Conservation (phyloP, 2,113 vertebrate genomes). For the Willisornis vidua region DNA sequence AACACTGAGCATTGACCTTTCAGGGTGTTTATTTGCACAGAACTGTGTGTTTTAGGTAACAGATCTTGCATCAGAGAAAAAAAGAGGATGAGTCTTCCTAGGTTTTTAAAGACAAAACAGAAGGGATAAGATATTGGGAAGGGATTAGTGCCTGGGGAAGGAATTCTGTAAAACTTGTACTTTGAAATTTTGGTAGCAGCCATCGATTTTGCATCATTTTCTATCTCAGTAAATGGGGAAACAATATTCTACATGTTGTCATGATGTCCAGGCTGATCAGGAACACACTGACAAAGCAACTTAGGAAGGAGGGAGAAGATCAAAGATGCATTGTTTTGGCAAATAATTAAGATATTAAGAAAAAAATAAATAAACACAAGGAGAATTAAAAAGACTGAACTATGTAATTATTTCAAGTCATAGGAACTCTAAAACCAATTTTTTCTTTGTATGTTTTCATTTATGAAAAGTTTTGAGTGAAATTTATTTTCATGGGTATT, state of each 20-base stretch:
- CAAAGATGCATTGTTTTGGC: background rate
- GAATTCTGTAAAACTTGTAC: background rate
- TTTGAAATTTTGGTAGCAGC: background rate
- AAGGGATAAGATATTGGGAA: background rate
- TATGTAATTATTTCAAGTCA: background rate
- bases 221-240: background rate
- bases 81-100: background rate
- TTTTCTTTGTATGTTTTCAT: background rate
- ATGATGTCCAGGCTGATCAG: background rate
- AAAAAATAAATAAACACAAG: background rate
- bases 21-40: background rate
- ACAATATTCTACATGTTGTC: background rate
- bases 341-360: background rate
- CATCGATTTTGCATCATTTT: background rate
- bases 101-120: background rate
- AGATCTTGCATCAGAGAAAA: background rate
- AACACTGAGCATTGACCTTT: background rate
- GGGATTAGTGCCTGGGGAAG: background rate
- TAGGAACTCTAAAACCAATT: background rate
- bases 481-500: background rate
- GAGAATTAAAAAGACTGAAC: background rate
- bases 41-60: background rate
- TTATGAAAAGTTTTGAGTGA: background rate
- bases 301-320: background rate
- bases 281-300: background rate